Percentiles rank a stretch among this genome's conserved stretches.
These are phyloP conservation scores for Aphaenogaster ashmeadi DNA, from an alignment of 1,140 invertebrate genomes.

Conservation along the genomic window DNA sequence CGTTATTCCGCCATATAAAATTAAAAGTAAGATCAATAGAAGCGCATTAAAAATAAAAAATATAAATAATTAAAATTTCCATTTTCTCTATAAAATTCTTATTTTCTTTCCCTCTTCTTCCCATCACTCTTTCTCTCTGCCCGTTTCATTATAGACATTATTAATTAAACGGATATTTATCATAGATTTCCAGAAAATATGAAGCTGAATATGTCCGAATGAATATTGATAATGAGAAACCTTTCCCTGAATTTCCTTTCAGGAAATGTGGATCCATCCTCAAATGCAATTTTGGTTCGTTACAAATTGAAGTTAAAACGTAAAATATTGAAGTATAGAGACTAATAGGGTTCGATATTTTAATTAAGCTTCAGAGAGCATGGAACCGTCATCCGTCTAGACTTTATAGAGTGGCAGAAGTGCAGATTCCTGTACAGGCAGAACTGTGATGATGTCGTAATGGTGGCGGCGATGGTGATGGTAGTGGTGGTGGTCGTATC, in stretches of 20 bases:
- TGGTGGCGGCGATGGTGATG: neutral
- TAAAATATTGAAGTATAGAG: conserved; percentile 29
- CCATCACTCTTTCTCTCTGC: neutral
- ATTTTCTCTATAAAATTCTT: no score
- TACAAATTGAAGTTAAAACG: conserved; percentile 30
- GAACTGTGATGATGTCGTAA: conserved; percentile 21
- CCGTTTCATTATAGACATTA: neutral
- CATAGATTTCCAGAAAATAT: neutral
- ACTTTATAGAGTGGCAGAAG: conserved; percentile 19
- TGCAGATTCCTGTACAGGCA: conserved; percentile 2
- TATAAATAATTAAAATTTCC: no score
- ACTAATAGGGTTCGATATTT: conserved; percentile 54
- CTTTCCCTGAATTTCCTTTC: neutral
- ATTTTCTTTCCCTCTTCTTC: no score
- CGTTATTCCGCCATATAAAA: neutral
- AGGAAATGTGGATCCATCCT: neutral
- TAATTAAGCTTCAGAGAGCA: conserved; percentile 34
- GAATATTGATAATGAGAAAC: conserved; percentile 12
- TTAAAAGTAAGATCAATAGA: conserved; percentile 5
- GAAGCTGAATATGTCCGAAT: neutral
- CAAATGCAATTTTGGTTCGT: neutral
- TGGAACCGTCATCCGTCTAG: conserved; percentile 16
- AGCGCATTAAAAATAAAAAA: neutral
- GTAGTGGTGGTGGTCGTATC: conserved; percentile 44
- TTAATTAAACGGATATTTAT: conserved; percentile 12